phyloP scores from a whole-genome alignment of 1,140 invertebrate genomes.

The Apolygus lucorum region DNA sequence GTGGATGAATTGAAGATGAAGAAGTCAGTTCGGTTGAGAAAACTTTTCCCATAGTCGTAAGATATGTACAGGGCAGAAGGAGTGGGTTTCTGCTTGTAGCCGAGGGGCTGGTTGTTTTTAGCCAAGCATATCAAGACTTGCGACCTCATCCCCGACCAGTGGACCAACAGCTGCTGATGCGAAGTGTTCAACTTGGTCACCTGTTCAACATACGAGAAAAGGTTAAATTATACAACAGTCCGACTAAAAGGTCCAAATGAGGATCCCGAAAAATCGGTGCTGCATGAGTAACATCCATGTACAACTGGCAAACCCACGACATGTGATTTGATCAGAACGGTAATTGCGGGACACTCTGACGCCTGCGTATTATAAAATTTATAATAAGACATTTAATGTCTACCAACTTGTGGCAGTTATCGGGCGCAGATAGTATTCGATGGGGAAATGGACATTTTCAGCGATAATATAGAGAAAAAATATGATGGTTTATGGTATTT shows the following conservation, averaged over 20 bases:
- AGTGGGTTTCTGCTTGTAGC: slow-evolving; percentile 37
- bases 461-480: too few relatives aligned
- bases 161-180: slow-evolving; percentile 78
- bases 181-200: slow-evolving; percentile 52
- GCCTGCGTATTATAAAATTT: too few relatives aligned
- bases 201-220: background rate
- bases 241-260: too few relatives aligned
- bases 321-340: too few relatives aligned
- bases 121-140: slow-evolving; percentile 80
- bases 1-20: slow-evolving; percentile 50
- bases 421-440: too few relatives aligned
- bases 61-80: slow-evolving; percentile 74
- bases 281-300: background rate
- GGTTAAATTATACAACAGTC: background rate
- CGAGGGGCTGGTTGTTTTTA: slow-evolving; percentile 44
- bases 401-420: too few relatives aligned
- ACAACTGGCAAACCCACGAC: background rate
- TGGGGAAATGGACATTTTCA: too few relatives aligned
- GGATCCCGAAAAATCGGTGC: too few relatives aligned
- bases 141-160: slow-evolving; percentile 79
- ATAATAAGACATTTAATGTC: too few relatives aligned
- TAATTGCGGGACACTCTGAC: too few relatives aligned
- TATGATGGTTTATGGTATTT: too few relatives aligned
- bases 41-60: slow-evolving; percentile 73
- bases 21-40: slow-evolving; percentile 59